A percentile compares a stretch with the other conserved stretches of the same genome.
Evolutionary conservation across 2,888 invertebrate genomes (phyloP).

Genomic region (Acrobasis repandana): DNA sequence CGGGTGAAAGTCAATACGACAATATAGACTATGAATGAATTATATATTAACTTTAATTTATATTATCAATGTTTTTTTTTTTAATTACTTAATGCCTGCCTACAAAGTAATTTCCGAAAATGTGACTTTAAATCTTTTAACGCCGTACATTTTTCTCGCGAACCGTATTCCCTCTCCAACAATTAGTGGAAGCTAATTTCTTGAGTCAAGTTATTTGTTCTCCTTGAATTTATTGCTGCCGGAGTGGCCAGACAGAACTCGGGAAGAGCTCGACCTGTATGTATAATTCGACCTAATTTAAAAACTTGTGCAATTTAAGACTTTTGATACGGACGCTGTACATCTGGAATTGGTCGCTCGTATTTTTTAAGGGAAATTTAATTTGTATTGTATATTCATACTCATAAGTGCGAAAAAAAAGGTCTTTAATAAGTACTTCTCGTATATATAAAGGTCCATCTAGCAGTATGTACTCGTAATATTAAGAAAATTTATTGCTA

Average conservation of each 20-base stretch:
- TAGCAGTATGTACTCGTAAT: too few species aligned
- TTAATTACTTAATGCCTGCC: not conserved
- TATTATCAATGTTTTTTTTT: too few species aligned
- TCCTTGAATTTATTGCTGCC: conserved; percentile 67
- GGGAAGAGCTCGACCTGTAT: conserved; percentile 60
- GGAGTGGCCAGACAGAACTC: conserved; percentile 55
- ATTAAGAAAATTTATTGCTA: too few species aligned
- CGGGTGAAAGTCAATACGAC: too few species aligned
- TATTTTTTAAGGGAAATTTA: not conserved
- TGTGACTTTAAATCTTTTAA: conserved; percentile 8
- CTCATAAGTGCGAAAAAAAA: too few species aligned
- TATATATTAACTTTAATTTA: too few species aligned
- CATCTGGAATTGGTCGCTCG: conserved; percentile 18
- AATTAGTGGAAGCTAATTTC: conserved; percentile 67
- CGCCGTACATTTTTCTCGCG: conserved; percentile 36
- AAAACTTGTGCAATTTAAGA: conserved; percentile 56
- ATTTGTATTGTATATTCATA: not conserved
- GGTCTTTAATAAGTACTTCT: too few species aligned
- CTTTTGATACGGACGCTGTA: conserved; percentile 41
- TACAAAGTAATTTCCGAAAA: conserved; percentile 9
- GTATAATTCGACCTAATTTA: conserved; percentile 64
- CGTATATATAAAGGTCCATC: too few species aligned
- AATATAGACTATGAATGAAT: too few species aligned
- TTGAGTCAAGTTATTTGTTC: conserved; percentile 69
- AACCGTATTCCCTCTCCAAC: conserved; percentile 60